These are phyloP conservation scores for Lampris incognitus DNA, from an alignment of 2,113 vertebrate genomes.

Conservation along the genomic window DNA sequence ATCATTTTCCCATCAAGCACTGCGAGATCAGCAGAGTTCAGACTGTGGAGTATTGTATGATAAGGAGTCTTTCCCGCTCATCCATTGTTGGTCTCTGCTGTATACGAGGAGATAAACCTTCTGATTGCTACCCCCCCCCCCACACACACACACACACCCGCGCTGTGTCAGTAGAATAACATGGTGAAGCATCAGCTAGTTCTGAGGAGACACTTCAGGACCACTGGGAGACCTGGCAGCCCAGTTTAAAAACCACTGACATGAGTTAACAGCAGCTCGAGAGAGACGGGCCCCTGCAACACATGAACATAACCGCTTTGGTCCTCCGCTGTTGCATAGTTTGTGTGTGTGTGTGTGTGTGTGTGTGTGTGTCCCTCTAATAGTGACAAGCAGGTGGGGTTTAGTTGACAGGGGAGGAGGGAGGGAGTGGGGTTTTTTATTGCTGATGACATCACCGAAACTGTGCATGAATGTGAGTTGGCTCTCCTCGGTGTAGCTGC, in stretches of 20 bases:
- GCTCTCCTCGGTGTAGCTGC: slow-evolving; percentile 10
- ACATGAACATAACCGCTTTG: slow-evolving; percentile 18
- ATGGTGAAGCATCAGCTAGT: no score
- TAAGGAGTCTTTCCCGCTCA: no score
- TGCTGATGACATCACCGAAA: slow-evolving; percentile 58
- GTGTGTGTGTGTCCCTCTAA: background rate
- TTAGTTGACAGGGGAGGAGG: background rate
- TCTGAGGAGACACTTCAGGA: no score
- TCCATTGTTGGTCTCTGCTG: no score
- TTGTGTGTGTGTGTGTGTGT: slow-evolving; percentile 26
- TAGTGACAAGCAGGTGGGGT: background rate
- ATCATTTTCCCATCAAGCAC: background rate
- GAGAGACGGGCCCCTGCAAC: slow-evolving; percentile 20
- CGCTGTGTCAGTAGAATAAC: no score
- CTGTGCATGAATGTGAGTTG: slow-evolving; percentile 40
- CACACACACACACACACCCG: no score
- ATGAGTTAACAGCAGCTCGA: slow-evolving; percentile 14
- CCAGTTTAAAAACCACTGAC: slow-evolving; percentile 1
- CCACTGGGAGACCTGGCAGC: background rate
- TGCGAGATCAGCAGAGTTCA: background rate
- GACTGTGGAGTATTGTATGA: no score
- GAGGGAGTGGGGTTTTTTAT: slow-evolving; percentile 18
- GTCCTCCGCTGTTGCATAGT: slow-evolving; percentile 1
- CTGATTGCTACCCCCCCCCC: no score
- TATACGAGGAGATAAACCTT: no score